Evolutionary conservation across 1,140 invertebrate genomes (phyloP).

Genomic region (Drosophila nikananu): DNA sequence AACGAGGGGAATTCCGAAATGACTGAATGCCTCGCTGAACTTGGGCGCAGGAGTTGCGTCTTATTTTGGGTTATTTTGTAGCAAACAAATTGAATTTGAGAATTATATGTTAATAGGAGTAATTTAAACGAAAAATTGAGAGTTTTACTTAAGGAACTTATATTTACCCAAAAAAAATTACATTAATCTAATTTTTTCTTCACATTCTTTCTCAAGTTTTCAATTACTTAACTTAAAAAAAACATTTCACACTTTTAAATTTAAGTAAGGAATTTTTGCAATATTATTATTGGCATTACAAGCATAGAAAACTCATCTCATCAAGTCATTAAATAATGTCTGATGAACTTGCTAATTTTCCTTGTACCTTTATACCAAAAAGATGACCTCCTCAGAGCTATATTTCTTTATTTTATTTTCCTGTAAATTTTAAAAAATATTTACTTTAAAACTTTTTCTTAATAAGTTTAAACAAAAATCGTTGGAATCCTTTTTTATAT

Average conservation of each 20-base stretch:
- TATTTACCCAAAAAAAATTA: neutral
- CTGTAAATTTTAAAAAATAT: neutral
- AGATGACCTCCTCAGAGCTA: too few species aligned
- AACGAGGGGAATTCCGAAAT: slow-evolving; percentile 1
- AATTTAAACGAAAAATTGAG: neutral
- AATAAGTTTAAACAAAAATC: neutral
- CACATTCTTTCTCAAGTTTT: too few species aligned
- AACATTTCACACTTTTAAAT: too few species aligned
- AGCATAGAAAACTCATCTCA: too few species aligned
- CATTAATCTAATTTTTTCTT: neutral
- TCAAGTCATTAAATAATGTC: too few species aligned
- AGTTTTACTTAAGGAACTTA: neutral
- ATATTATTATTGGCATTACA: too few species aligned
- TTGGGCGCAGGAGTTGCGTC: neutral
- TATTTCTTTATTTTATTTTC: neutral
- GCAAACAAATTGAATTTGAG: neutral
- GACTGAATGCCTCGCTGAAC: slow-evolving; percentile 12
- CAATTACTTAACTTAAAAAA: too few species aligned
- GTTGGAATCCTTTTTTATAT: neutral
- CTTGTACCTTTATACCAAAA: too few species aligned
- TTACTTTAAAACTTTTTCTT: neutral
- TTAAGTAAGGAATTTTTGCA: too few species aligned
- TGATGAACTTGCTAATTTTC: too few species aligned
- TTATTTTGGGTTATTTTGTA: neutral
- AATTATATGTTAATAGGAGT: neutral